These are phyloP conservation scores for Xiphophorus birchmanni DNA, from an alignment of 2,797 vertebrate genomes.

Conservation along the genomic window DNA sequence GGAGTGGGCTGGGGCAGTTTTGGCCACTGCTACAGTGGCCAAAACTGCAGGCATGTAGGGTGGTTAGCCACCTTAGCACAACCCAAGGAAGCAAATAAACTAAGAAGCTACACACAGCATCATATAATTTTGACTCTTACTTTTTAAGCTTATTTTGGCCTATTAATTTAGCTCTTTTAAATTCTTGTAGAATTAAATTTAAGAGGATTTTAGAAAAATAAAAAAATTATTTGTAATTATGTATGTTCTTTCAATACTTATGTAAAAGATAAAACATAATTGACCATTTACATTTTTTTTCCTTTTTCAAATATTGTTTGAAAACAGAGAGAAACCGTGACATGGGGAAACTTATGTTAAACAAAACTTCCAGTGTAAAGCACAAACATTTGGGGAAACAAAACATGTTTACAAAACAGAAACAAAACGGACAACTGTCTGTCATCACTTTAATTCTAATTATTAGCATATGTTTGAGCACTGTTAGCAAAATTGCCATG, in stretches of 20 bases:
- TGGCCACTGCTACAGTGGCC: not conserved
- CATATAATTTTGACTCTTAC: not conserved
- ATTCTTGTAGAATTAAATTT: not conserved
- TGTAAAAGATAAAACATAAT: not conserved
- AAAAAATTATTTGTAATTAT: not conserved
- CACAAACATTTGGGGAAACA: no score
- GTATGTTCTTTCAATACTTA: not conserved
- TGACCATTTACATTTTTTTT: not conserved
- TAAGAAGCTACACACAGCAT: no score
- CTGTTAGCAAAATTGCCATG: not conserved
- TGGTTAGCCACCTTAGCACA: not conserved
- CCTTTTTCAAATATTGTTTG: not conserved
- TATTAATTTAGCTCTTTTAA: not conserved
- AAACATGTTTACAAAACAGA: no score
- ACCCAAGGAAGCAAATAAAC: not conserved
- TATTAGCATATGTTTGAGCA: not conserved
- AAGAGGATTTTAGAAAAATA: not conserved
- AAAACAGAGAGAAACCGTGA: not conserved
- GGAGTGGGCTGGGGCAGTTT: not conserved
- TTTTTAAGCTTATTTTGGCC: not conserved
- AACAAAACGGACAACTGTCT: not conserved
- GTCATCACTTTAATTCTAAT: not conserved
- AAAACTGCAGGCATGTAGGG: not conserved
- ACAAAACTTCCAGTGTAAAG: not conserved
- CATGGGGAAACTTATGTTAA: not conserved